Evolutionary conservation across 2,797 vertebrate genomes (phyloP).

Genomic region (Carcharodon carcharias): DNA sequence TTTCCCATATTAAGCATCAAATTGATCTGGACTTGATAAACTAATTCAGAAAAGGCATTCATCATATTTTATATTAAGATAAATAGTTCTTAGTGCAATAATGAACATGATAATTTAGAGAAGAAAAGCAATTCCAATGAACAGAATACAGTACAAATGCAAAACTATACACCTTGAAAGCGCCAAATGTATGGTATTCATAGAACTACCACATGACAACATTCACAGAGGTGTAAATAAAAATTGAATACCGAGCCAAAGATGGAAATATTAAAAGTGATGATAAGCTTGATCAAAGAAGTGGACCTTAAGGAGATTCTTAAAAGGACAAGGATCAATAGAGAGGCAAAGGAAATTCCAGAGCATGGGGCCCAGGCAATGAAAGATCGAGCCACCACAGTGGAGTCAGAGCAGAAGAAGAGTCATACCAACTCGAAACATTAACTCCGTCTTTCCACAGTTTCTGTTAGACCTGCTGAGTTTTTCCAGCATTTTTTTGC

Average conservation of each 20-base stretch:
- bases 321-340: neutral
- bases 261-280: neutral
- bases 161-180: neutral
- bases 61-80: neutral
- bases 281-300: neutral
- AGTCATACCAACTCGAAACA: neutral
- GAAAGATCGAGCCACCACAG: neutral
- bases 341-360: neutral
- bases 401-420: neutral
- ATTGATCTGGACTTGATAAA: neutral
- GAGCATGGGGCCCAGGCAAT: neutral
- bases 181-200: neutral
- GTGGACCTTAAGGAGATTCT: neutral
- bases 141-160: neutral
- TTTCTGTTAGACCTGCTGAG: no score
- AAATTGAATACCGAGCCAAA: neutral
- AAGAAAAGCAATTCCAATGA: neutral
- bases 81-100: neutral
- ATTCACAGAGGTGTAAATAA: neutral
- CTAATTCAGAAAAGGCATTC: neutral
- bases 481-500: no score
- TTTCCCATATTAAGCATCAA: neutral
- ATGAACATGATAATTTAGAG: neutral
- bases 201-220: neutral
- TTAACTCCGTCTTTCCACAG: no score